These are phyloP conservation scores for Paracanthobrama guichenoti DNA, from an alignment of 2,113 vertebrate genomes.

Conservation along the genomic window DNA sequence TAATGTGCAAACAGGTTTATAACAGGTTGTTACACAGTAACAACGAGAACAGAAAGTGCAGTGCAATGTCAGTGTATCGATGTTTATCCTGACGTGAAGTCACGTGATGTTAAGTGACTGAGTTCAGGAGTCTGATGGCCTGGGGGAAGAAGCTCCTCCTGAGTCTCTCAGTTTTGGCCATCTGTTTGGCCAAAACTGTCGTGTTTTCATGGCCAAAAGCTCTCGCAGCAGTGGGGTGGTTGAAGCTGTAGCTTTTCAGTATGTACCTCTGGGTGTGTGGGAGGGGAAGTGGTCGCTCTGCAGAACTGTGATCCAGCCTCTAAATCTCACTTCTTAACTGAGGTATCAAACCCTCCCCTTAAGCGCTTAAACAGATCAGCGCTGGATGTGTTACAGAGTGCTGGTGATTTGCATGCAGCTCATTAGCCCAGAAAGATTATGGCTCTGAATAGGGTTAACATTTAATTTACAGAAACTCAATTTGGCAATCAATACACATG, in stretches of 20 bases:
- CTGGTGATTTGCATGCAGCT: background rate
- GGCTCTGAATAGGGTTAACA: background rate
- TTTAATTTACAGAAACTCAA: background rate
- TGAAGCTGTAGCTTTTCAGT: background rate
- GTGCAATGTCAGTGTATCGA: too few species aligned
- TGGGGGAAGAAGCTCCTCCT: too few species aligned
- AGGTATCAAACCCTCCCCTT: background rate
- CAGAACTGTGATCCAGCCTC: background rate
- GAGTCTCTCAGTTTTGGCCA: too few species aligned
- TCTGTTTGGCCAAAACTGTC: too few species aligned
- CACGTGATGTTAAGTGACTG: too few species aligned
- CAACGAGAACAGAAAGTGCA: too few species aligned
- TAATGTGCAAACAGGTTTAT: too few species aligned
- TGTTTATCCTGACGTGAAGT: too few species aligned
- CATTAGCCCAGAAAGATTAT: background rate
- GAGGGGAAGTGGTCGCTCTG: background rate
- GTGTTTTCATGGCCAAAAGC: conserved; percentile 28
- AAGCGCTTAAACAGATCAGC: conserved; percentile 18
- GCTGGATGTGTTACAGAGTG: background rate
- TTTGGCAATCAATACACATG: background rate
- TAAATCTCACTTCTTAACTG: conserved; percentile 1
- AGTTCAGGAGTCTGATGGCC: too few species aligned
- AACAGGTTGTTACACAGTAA: too few species aligned
- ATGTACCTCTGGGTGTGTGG: conserved; percentile 7
- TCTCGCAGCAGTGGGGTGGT: background rate